Percentiles rank a stretch among this genome's conserved stretches.
These are phyloP conservation scores for Collichthys lucidus DNA, from an alignment of 2,113 vertebrate species.

Conservation along the genomic window DNA sequence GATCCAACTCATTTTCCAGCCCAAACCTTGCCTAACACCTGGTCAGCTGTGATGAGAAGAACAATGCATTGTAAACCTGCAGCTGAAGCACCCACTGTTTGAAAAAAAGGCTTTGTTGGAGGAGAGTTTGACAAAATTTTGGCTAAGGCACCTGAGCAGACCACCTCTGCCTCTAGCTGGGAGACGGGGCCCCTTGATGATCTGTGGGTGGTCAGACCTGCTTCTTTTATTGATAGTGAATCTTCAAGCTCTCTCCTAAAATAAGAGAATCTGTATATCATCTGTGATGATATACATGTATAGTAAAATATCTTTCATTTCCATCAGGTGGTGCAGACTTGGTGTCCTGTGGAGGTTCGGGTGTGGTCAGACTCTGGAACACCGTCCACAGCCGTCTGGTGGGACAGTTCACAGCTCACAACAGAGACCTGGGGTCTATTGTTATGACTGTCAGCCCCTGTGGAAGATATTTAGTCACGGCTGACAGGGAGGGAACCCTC, in stretches of 20 bases:
- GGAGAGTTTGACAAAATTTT: neutral
- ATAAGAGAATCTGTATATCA: neutral
- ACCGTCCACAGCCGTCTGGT: constrained; percentile 66
- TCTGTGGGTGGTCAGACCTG: neutral
- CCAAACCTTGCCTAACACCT: neutral
- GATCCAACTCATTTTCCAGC: neutral
- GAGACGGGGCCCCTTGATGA: too few species aligned
- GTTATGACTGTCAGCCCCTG: constrained; percentile 73
- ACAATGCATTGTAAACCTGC: neutral
- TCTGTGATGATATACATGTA: neutral
- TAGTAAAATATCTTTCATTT: constrained; percentile 2
- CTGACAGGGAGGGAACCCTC: constrained; percentile 78
- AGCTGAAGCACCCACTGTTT: neutral
- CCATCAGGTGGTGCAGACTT: constrained; percentile 79
- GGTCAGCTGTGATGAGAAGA: neutral
- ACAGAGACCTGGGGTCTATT: constrained; percentile 72
- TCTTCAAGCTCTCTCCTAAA: neutral
- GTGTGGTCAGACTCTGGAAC: constrained; percentile 85
- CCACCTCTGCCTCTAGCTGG: neutral
- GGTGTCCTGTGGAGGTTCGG: constrained; percentile 81
- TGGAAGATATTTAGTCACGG: constrained; percentile 79
- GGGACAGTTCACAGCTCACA: constrained; percentile 81
- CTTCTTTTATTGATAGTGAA: neutral
- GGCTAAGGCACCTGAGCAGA: neutral
- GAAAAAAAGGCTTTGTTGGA: neutral